A percentile compares a stretch with the other conserved stretches of the same genome.
Conservation (phyloP, 2,888 invertebrate genomes). For the Zygogramma bicolorata region DNA sequence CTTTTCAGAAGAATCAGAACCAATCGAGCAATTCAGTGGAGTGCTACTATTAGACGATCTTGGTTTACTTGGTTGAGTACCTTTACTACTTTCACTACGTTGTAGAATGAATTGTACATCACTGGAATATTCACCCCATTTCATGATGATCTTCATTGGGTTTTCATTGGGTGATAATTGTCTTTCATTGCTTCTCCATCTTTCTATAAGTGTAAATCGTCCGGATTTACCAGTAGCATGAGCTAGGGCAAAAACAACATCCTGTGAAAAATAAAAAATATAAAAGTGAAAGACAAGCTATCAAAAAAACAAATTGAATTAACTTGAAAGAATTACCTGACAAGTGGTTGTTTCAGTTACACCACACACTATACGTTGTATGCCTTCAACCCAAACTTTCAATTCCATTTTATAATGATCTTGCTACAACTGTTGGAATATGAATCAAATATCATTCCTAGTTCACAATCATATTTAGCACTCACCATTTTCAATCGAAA, state of each 20-base stretch:
- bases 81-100: slow-evolving; percentile 67
- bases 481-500: slow-evolving; percentile 15
- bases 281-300: slow-evolving; percentile 2
- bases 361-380: slow-evolving; percentile 98
- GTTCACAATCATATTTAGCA: background rate
- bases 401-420: slow-evolving; percentile 82
- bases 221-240: slow-evolving; percentile 99
- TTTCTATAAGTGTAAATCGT: slow-evolving; percentile 94
- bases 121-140: slow-evolving; percentile 98
- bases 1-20: slow-evolving; percentile 56
- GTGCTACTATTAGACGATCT: slow-evolving; percentile 50
- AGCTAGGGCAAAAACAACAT: slow-evolving; percentile 98
- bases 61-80: slow-evolving; percentile 69
- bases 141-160: slow-evolving; percentile 92
- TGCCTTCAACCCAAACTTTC: slow-evolving; percentile 99
- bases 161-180: slow-evolving; percentile 93
- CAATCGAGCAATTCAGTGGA: slow-evolving; percentile 53
- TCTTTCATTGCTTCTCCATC: slow-evolving; percentile 95
- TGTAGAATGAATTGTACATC: slow-evolving; percentile 96
- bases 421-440: background rate
- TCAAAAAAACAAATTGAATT: too few relatives aligned
- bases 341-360: slow-evolving; percentile 97
- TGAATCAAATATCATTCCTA: background rate
- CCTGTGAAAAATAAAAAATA: slow-evolving; percentile 69
- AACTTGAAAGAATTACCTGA: too few relatives aligned